Base-by-base conservation (phyloP, 2,888 invertebrate species). In the Siphonodentalium dalli region DNA sequence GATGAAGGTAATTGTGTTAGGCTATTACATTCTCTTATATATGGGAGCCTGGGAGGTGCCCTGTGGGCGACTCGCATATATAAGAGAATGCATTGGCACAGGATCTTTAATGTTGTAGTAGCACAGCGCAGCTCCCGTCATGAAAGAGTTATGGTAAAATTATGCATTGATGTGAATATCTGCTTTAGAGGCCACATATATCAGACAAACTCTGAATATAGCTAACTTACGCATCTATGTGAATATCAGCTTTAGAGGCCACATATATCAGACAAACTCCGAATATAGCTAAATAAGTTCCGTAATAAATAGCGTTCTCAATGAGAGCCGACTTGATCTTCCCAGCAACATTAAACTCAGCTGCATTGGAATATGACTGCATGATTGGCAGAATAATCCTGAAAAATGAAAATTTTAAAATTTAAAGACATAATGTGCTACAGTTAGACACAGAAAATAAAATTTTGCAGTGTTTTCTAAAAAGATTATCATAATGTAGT, bases 301-400 rank as follows among this genome's bases (percentile, higher is more conserved):
- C 96, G 77, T 99, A 99, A 83, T 98, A 99, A 63, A 99, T 93
- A 2, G 93, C 93, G 83, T 99, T 99, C 80, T 97, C 97, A 38
- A 96, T 90, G 39, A 98, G 81, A 0, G 99, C 95, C 0, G 96
- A 92, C 78, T 92, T 93, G 3, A 99, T 83, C 84, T 97, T 97
- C 28, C 96, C 95, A 76, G 90, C 89, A 0, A 95, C 88, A 0
- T 92, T 93, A 79, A 99, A 99, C 79, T 99, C 97, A 2, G 99
- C 99, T 1, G 98, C 96, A 84, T 94, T 94, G 53, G 95, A 92
- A 81, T 98, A 99, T 0, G 96, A 97, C 78, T 99, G 99, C 96
- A 99, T 96, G 84, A 99, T 87, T 2, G 99, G 99, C 85, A 99
- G 89, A 48, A 99, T 89, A 20, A 99, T 83, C 94, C 91, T 91